Evolutionary conservation across 1,140 invertebrate genomes (phyloP).

Genomic region (Nebria ingens): DNA sequence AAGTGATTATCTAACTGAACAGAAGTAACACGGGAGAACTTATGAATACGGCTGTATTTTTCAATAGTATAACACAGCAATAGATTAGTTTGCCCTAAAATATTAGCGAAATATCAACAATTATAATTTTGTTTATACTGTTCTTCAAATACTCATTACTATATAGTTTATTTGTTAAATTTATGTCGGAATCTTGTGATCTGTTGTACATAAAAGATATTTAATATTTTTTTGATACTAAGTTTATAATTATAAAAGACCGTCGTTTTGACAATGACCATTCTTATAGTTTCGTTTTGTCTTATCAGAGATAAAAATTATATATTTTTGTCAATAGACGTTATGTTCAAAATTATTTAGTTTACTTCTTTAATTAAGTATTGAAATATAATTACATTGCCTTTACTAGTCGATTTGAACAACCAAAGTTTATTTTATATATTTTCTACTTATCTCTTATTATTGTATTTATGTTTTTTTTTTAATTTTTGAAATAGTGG

Average conservation of each 20-base stretch:
- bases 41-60: no score
- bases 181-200: not conserved
- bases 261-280: not conserved
- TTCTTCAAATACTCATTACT: not conserved
- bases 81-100: not conserved
- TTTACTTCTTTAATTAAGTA: not conserved
- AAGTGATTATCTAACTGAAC: no score
- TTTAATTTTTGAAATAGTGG: slow-evolving; percentile 3
- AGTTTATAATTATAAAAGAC: not conserved
- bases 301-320: not conserved
- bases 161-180: slow-evolving; percentile 5
- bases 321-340: not conserved
- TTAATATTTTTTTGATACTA: slow-evolving; percentile 2
- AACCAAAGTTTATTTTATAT: slow-evolving; percentile 29
- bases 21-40: no score
- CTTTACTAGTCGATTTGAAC: slow-evolving; percentile 32
- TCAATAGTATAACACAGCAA: no score
- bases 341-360: not conserved
- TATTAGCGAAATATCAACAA: not conserved
- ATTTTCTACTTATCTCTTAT: slow-evolving; percentile 9
- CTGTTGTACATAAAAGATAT: slow-evolving; percentile 2
- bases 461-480: slow-evolving; percentile 14
- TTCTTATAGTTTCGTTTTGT: not conserved
- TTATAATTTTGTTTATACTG: not conserved
- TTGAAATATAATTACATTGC: slow-evolving; percentile 4